Conservation (phyloP, 2,113 vertebrate genomes). For the Gnathonemus echidnorhynchus region DNA sequence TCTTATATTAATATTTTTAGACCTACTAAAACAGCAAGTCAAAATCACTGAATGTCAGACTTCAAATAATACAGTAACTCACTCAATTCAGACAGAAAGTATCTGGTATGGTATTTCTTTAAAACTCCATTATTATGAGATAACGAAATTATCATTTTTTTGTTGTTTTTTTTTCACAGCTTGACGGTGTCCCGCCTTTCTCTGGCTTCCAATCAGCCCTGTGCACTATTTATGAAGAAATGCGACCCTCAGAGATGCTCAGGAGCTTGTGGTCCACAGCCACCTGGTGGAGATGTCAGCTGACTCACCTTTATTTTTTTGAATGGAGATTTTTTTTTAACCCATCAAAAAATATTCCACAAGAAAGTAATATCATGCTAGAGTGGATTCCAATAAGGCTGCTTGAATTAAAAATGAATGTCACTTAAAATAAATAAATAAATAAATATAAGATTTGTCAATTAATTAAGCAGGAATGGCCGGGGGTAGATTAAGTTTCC, state of each 20-base stretch:
- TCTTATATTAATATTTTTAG: not conserved
- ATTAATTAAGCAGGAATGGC: slow-evolving; percentile 2
- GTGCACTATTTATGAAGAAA: not conserved
- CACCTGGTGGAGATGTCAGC: not conserved
- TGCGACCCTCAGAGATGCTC: not conserved
- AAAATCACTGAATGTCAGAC: not conserved
- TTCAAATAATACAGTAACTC: not conserved
- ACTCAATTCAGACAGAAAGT: not conserved
- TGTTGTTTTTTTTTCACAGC: not conserved
- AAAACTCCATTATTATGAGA: not conserved
- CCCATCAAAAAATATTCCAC: not conserved
- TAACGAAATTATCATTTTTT: not conserved
- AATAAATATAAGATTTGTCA: not conserved
- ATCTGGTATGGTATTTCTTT: not conserved
- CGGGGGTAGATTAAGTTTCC: not conserved
- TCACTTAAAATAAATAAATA: not conserved
- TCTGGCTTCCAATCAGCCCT: not conserved
- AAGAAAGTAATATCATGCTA: slow-evolving; percentile 6
- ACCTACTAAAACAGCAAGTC: not conserved
- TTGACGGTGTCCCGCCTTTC: not conserved
- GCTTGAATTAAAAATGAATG: slow-evolving; percentile 3
- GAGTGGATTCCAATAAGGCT: not conserved
- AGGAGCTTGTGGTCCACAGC: not conserved
- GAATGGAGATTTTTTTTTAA: not conserved
- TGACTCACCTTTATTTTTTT: not conserved